These are phyloP conservation scores for Hycleus cichorii DNA, from an alignment of 1,140 invertebrate genomes.

Conservation along the genomic window DNA sequence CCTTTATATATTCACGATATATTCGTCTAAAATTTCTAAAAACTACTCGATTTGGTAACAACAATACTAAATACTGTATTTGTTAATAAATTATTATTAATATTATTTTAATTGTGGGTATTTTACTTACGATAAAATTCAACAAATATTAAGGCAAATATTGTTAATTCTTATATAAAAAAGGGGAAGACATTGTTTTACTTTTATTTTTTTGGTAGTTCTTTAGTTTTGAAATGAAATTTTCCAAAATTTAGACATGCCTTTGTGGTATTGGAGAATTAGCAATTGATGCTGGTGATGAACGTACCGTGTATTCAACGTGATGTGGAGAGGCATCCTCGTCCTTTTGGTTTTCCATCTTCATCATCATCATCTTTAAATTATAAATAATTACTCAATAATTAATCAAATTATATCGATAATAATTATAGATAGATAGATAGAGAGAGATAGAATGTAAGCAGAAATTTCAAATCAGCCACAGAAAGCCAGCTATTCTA, in stretches of 20 bases:
- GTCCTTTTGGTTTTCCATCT: constrained; percentile 40
- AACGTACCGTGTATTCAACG: constrained; percentile 35
- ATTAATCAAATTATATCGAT: neutral
- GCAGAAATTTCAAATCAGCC: neutral
- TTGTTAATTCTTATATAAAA: constrained; percentile 5
- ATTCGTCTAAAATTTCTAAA: constrained; percentile 11
- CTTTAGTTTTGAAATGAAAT: neutral
- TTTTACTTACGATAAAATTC: neutral
- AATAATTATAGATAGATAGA: neutral
- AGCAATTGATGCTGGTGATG: constrained; percentile 31
- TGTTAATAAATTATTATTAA: constrained; percentile 3
- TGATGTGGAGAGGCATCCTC: constrained; percentile 40
- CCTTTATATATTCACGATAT: neutral
- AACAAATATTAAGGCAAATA: neutral
- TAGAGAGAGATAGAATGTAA: neutral
- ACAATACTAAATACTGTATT: constrained; percentile 2
- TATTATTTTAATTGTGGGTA: neutral
- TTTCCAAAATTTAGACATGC: constrained; percentile 24
- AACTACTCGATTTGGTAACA: constrained; percentile 8
- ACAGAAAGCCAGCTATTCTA: neutral
- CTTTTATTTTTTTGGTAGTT: constrained; percentile 7
- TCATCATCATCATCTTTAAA: constrained; percentile 30
- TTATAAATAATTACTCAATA: neutral
- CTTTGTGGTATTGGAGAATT: constrained; percentile 34
- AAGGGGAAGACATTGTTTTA: constrained; percentile 16